Base-by-base conservation (phyloP, 2,888 invertebrate species). In the Odontomyia ornata region DNA sequence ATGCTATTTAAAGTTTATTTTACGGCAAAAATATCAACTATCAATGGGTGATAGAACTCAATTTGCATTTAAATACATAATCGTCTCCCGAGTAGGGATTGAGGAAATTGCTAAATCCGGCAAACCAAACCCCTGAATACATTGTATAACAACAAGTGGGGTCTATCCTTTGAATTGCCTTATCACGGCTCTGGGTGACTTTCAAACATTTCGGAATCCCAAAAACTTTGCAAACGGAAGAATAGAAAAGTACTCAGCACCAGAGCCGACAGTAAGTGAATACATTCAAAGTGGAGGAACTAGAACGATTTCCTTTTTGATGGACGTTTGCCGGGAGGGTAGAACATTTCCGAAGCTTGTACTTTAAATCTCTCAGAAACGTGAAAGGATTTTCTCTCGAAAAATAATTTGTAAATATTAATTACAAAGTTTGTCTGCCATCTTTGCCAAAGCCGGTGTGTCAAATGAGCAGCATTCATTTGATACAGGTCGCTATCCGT, bases 391-490 rank as follows among this genome's bases (percentile, higher is more conserved):
- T 36, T 36, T 36, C 36, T n/a, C 36, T 5, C 5, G 36, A 3
- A 36, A 36, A 36, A 60, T 25, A 60, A 60, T 60, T 60, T 60
- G 60, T 60, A 60, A 60, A 60, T 60, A 60, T 60, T 60, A 60
- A 60, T 60, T 60, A 60, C 5, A 13, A 0, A 60, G 23, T 15
- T 18, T 60, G 60, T 23, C 60, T 21, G 23, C 23, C 21, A 60
- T 25, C 21, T 21, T 13, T 3, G 7, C 23, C 11, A 21, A 3
- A 60, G 21, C 25, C 21, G 25, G 60, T 25, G 60, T 13, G 13
- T 4, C 21, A 23, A 25, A 11, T 2, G 60, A 60, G 15, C 7
- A 60, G 23, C 15, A 18, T 25, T 23, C 25, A 23, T 60, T 60
- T 18, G 21, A 5, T 60, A 15, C 60, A 25, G 25, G 60, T 25